phyloP scores from a whole-genome alignment of 2,113 vertebrate genomes.

The Myanophis thanlyinensis region DNA sequence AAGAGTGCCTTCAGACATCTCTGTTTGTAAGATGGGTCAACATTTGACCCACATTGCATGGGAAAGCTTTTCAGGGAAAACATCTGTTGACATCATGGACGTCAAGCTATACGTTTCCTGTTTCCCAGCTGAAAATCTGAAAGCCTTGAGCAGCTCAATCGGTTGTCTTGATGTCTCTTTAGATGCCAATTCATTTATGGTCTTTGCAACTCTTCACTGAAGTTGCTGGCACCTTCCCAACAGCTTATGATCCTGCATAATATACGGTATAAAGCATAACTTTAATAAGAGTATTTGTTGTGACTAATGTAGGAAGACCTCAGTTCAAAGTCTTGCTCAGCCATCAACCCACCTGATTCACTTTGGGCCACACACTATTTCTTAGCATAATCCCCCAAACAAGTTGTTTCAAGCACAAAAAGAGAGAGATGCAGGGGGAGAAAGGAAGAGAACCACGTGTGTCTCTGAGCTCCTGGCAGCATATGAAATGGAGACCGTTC shows the following conservation, averaged over 20 bases:
- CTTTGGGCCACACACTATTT: neutral
- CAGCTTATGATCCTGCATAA: neutral
- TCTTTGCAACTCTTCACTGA: neutral
- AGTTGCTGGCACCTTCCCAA: neutral
- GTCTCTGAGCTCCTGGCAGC: neutral
- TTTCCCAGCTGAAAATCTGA: neutral
- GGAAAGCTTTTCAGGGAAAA: constrained; percentile 3
- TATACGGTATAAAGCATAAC: neutral
- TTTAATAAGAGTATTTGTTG: neutral
- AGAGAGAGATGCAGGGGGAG: neutral
- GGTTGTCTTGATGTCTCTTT: neutral
- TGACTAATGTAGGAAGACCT: neutral
- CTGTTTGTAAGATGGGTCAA: constrained; percentile 13
- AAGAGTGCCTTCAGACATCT: constrained; percentile 43
- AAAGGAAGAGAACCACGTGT: neutral
- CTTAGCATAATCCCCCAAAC: neutral
- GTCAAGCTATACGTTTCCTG: neutral
- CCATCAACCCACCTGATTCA: neutral
- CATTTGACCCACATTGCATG: constrained; percentile 12
- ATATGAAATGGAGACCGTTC: neutral
- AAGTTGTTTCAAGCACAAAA: neutral
- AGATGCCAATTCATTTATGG: neutral
- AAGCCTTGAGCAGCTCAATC: too few species aligned
- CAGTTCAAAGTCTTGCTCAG: neutral
- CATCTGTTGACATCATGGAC: neutral